Conservation (phyloP, 2,113 vertebrate species). For the Miniopterus natalensis region DNA sequence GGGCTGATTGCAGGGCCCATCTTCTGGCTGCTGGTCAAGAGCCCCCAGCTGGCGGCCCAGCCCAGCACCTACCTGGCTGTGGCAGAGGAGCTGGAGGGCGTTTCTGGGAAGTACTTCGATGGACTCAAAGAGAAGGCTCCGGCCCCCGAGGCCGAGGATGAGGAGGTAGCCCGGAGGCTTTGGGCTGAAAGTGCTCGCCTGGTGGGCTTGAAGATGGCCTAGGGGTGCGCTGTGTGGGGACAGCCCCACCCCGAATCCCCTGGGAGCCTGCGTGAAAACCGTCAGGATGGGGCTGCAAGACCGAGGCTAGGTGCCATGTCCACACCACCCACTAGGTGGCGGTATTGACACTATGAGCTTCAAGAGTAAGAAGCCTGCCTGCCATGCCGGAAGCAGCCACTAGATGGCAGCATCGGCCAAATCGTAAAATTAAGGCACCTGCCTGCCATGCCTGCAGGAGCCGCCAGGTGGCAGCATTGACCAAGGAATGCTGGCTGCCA, state of each 20-base stretch:
- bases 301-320: background rate
- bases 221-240: background rate
- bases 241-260: background rate
- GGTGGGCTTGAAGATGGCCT: conserved; percentile 87
- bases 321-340: background rate
- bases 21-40: conserved; percentile 92
- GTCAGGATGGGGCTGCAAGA: rapidly evolving
- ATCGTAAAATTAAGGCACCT: background rate
- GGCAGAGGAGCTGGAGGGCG: conserved; percentile 88
- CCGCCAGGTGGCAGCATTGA: background rate
- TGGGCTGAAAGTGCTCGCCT: conserved; percentile 91
- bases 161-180: conserved; percentile 87
- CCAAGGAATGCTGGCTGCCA: background rate
- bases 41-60: conserved; percentile 90
- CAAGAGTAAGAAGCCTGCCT: background rate
- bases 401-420: background rate
- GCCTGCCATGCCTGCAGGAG: background rate
- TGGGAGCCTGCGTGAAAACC: background rate
- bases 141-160: conserved; percentile 90
- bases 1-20: conserved; percentile 87
- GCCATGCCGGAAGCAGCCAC: rapidly evolving
- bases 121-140: conserved; percentile 91
- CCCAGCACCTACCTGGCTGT: conserved; percentile 91
- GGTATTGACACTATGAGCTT: background rate
- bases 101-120: conserved; percentile 92